These are phyloP conservation scores for Cephus nigrinus DNA, from an alignment of 2,888 invertebrate species.

Conservation along the genomic window DNA sequence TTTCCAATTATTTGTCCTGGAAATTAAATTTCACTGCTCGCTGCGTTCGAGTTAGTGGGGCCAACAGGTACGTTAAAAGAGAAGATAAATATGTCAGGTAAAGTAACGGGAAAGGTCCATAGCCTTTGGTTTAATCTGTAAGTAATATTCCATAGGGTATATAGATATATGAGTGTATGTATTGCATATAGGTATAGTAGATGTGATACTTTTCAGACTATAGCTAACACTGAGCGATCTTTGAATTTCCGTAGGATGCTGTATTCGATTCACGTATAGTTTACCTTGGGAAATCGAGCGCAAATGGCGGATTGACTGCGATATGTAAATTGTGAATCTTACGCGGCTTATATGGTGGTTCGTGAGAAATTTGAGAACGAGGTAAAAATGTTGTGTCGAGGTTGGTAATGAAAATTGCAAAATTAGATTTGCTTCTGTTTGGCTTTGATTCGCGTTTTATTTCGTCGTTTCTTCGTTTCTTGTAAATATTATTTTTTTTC, in stretches of 20 bases:
- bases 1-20: constrained; percentile 37
- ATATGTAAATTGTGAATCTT: not conserved
- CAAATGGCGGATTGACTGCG: not conserved
- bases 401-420: not conserved
- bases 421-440: not conserved
- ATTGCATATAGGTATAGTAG: too few species aligned
- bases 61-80: not conserved
- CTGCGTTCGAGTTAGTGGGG: constrained; percentile 10
- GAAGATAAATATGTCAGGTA: not conserved
- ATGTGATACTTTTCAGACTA: not conserved
- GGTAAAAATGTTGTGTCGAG: not conserved
- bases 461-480: not conserved
- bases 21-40: constrained; percentile 19
- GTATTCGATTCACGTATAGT: not conserved
- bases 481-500: not conserved
- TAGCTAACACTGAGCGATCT: not conserved
- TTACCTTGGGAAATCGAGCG: not conserved
- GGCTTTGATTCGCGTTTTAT: not conserved
- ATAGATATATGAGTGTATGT: too few species aligned
- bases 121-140: not conserved
- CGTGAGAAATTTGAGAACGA: not conserved
- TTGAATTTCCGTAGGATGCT: not conserved
- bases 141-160: not conserved
- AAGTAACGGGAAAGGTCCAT: not conserved
- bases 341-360: not conserved